phyloP scores from a whole-genome alignment of 1,140 invertebrate genomes.

The Eueides isabella region DNA sequence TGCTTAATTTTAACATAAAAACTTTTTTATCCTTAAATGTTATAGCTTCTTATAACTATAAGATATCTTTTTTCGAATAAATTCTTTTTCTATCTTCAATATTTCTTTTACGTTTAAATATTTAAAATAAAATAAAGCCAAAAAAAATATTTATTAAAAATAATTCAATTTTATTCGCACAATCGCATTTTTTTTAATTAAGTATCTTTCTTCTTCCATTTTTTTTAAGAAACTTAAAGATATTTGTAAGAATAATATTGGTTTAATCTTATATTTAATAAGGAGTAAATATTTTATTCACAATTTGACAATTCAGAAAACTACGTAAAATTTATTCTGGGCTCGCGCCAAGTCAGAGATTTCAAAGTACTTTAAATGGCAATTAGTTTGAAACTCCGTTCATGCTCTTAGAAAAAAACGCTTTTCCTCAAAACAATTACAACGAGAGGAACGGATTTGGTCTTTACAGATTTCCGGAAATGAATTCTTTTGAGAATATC shows the following conservation, averaged over 20 bases:
- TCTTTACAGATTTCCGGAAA: slow-evolving; percentile 20
- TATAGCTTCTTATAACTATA: no score
- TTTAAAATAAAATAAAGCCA: no score
- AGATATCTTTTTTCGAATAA: no score
- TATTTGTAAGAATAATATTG: slow-evolving; percentile 2
- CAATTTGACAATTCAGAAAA: background rate
- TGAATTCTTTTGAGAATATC: slow-evolving; percentile 12
- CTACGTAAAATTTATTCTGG: background rate
- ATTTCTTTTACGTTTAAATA: no score
- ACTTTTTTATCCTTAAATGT: no score
- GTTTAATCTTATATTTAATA: background rate
- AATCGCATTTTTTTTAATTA: no score
- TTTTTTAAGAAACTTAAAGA: no score
- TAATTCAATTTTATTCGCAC: no score
- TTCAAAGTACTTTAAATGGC: slow-evolving; percentile 16
- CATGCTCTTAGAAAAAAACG: slow-evolving; percentile 13
- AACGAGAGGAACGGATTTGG: slow-evolving; percentile 20
- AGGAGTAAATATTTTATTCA: background rate
- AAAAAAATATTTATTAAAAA: no score
- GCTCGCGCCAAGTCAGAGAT: slow-evolving; percentile 16
- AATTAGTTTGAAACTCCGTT: slow-evolving; percentile 21
- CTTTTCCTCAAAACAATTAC: slow-evolving; percentile 17
- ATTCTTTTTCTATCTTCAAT: no score
- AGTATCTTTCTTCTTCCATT: no score
- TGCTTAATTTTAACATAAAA: no score